Evolutionary conservation across 2,888 invertebrate genomes (phyloP).

Genomic region (Ormyrus labotus): DNA sequence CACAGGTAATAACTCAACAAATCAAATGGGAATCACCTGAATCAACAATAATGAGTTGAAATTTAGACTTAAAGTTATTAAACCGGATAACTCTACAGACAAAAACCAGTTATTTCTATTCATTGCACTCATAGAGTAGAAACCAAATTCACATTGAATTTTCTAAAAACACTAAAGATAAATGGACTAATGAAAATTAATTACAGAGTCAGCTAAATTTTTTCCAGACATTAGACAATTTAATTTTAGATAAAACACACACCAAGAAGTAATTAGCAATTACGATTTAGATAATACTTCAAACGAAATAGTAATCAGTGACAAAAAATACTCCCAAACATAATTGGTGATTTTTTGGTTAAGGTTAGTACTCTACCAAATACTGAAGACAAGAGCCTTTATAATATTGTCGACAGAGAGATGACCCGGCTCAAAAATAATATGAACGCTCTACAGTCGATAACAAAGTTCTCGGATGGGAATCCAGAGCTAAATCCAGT

Average conservation of each 20-base stretch:
- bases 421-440: not conserved
- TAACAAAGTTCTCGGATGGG: not conserved
- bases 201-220: not conserved
- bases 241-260: not conserved
- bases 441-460: not conserved
- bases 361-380: not conserved
- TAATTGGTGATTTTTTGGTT: not conserved
- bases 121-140: too few relatives aligned
- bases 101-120: too few relatives aligned
- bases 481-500: constrained; percentile 9
- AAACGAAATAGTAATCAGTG: not conserved
- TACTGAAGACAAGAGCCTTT: not conserved
- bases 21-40: too few relatives aligned
- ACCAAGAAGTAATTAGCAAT: not conserved
- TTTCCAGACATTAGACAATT: constrained; percentile 17
- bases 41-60: too few relatives aligned
- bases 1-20: too few relatives aligned
- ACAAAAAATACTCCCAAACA: not conserved
- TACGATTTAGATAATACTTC: not conserved
- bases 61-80: too few relatives aligned
- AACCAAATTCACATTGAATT: not conserved
- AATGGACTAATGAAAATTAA: not conserved
- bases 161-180: not conserved
- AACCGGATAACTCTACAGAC: too few relatives aligned
- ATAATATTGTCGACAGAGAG: not conserved